Evolutionary conservation across 2,888 invertebrate species (phyloP).

Genomic region (Epirrita christyi): DNA sequence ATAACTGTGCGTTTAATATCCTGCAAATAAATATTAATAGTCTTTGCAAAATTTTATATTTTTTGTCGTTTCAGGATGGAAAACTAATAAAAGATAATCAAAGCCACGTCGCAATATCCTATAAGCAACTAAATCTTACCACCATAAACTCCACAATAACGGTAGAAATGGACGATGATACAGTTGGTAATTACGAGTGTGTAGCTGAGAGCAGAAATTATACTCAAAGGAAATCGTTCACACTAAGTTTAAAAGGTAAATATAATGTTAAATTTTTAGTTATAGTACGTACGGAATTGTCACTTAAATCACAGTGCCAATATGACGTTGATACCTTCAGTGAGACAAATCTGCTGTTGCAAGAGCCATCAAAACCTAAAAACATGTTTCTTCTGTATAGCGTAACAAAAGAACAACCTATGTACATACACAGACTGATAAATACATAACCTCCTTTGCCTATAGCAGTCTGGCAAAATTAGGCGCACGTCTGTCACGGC

Average conservation of each 20-base stretch:
- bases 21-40: neutral
- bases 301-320: no score
- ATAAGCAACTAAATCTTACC: slow-evolving; percentile 37
- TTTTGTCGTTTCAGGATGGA: slow-evolving; percentile 43
- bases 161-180: slow-evolving; percentile 53
- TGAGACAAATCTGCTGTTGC: no score
- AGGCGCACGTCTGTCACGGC: no score
- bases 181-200: slow-evolving; percentile 63
- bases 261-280: neutral
- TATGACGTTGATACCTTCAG: no score
- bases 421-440: no score
- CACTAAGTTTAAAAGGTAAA: slow-evolving; percentile 54
- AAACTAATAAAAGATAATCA: slow-evolving; percentile 23
- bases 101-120: slow-evolving; percentile 32
- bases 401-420: no score
- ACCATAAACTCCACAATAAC: slow-evolving; percentile 59
- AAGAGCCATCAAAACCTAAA: no score
- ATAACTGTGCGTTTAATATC: no score
- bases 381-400: no score
- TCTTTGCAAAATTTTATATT: neutral
- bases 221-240: slow-evolving; percentile 39
- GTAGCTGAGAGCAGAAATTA: slow-evolving; percentile 41
- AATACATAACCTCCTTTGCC: no score
- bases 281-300: no score
- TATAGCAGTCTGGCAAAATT: no score